phyloP scores from a whole-genome alignment of 2,888 invertebrate genomes.

The Azorinus chamasolen region DNA sequence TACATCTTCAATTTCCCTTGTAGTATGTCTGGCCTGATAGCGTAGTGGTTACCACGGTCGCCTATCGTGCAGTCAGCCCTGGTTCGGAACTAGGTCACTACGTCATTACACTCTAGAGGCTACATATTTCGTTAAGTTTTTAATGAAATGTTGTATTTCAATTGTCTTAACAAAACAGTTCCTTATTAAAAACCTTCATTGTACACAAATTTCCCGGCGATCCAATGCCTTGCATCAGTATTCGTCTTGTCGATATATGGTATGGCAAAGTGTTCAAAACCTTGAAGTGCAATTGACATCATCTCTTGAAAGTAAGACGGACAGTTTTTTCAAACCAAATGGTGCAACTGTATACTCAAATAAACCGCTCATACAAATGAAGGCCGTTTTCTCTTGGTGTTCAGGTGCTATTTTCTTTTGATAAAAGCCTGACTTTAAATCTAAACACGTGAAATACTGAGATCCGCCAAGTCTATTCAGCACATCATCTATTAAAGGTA shows the following conservation, averaged over 20 bases:
- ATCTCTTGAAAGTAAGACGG: slow-evolving; percentile 40
- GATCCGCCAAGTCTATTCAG: slow-evolving; percentile 36
- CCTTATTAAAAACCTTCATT: too few relatives aligned
- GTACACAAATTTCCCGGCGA: too few relatives aligned
- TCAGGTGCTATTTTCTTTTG: slow-evolving; percentile 32
- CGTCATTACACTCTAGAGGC: too few relatives aligned
- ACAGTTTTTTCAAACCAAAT: slow-evolving; percentile 48
- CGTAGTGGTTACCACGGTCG: too few relatives aligned
- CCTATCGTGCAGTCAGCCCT: too few relatives aligned
- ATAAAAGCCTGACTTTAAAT: slow-evolving; percentile 52
- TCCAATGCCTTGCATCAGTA: too few relatives aligned
- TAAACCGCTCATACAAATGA: slow-evolving; percentile 41
- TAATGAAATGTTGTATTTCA: too few relatives aligned
- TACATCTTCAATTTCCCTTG: too few relatives aligned
- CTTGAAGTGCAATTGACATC: slow-evolving; percentile 46
- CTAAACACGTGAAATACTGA: slow-evolving; percentile 44
- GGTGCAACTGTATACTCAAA: slow-evolving; percentile 47
- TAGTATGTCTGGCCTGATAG: too few relatives aligned
- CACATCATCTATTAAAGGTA: slow-evolving; percentile 50
- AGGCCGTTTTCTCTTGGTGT: slow-evolving; percentile 50
- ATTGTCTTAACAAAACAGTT: too few relatives aligned
- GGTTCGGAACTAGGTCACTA: too few relatives aligned
- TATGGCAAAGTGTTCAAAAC: slow-evolving; percentile 32
- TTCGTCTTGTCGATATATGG: neutral
- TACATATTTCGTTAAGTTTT: too few relatives aligned